phyloP scores from a whole-genome alignment of 2,888 invertebrate species.

The Scaptomyza tumidula region DNA sequence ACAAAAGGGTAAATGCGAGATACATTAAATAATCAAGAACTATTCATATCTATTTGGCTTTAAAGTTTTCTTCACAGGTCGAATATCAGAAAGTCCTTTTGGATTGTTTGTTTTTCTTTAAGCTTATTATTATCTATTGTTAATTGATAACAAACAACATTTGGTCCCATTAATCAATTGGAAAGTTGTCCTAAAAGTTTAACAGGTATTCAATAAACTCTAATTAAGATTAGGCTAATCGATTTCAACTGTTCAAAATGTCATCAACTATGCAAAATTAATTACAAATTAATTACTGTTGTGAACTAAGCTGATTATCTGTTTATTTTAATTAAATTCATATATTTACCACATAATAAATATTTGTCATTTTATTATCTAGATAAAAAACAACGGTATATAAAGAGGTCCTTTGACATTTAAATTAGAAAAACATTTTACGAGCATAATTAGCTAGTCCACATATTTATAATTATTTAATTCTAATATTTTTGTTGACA shows the following conservation, averaged over 20 bases:
- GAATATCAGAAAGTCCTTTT: background rate
- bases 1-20: background rate
- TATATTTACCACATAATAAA: background rate
- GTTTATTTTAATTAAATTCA: background rate
- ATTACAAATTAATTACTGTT: background rate
- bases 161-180: background rate
- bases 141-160: background rate
- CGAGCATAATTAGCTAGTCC: background rate
- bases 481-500: too few species aligned
- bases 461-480: too few species aligned
- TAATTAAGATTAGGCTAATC: background rate
- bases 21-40: too few species aligned
- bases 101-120: background rate
- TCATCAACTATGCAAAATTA: background rate
- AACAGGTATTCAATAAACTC: background rate
- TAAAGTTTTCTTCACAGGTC: background rate
- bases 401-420: background rate
- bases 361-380: background rate
- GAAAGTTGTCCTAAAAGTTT: background rate
- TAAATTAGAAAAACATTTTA: background rate
- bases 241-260: background rate
- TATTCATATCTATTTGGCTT: background rate
- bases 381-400: background rate
- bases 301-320: background rate
- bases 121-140: background rate